Base-by-base conservation (phyloP, 2,113 vertebrate species). In the Irena cyanogastra region DNA sequence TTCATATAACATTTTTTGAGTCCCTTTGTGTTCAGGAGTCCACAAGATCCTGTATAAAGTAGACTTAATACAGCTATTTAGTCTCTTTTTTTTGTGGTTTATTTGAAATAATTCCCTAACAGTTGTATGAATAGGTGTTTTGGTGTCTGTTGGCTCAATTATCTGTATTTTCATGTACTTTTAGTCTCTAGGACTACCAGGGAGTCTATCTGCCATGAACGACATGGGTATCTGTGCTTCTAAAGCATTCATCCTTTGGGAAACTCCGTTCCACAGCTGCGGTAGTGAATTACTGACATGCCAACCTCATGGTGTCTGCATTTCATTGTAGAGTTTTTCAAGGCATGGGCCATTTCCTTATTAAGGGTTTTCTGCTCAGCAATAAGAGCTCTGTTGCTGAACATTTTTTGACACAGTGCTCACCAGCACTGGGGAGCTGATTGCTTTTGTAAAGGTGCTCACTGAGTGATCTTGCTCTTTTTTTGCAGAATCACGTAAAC, bases 401-500 rank as follows among this genome's bases (percentile, higher is more conserved):
- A 13, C 10, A 4, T 27, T 37, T 37, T 12, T 18, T 68, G 61
- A 13, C 7, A 10, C 16, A 27, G 8, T 33, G 37, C 19, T 11
- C 10, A 13, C 45, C 18, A 27, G 3, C 17, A 16, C 17, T 30
- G 26, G 9, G 30, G 10, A 49, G 15, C 21, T 49, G 54, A 22
- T 8, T 35, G 39, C 21, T 80, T 78, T 65, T 60, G 44, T 33
- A 6, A 44, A 76, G 37, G 6, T 61, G 37, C 24, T 90, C 12
- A 56, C 1, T 35, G 52, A 56, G 9, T 30, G 31, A 27, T 77
- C 39, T 54, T 71, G 18, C 83, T 93, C 30, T 87, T 78, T 86
- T 81, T 41, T 63, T 54, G 44, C 98, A 99, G 99, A 99, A 99
- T 89, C 99, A 99, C 16, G 99, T 99, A 92, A 99, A 99, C 97